Base-by-base conservation (phyloP, 2,113 vertebrate species). In the Larimichthys polyactis region DNA sequence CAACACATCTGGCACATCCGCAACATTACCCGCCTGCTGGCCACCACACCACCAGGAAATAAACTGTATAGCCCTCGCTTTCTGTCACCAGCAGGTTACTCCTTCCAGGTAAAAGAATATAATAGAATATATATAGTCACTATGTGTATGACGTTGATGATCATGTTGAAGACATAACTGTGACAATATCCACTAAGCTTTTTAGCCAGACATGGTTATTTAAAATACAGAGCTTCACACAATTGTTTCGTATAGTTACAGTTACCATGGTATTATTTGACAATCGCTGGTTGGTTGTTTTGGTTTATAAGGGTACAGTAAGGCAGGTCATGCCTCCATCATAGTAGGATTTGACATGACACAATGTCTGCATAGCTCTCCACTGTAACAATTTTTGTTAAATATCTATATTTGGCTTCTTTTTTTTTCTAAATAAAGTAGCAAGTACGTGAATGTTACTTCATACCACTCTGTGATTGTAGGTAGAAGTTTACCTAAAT, bases 1-100 rank as follows among this genome's bases (percentile, higher is more conserved):
- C 95, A 97, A 55, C 95, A 97, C 0, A 2, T 94, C 98, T 97
- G 24, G 97, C 95, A 93, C 12, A 96, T 98, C 83, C 94, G 79
- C 65, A 97, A 24, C 92, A 96, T 98, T 83, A 93, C 1, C 24
- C 1, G 85, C 4, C 90, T 96, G 71, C 89, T 97, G 77, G 57
- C 57, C 24, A 90, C 92, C 17, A 93, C 78, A 2, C 84, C 80
- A 55, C 66, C 49, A 32, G 95, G 94, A 11, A 0, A 0, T 16
- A 67, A 0, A 74, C 24, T 96, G 46, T 93, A 92, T 75, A 98
- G 97, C 29, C 96, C 97, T 19, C 94, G 93, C 20, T 97, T 96
- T 59, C 87, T 96, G 75, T 97, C 96, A 43, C 81, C 89, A 11
- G 71, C 24, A 24, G 98, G 97, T 11, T 98, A 99, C 79, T 95